phyloP scores from a whole-genome alignment of 2,888 invertebrate genomes.

The Fragum whitleyi region DNA sequence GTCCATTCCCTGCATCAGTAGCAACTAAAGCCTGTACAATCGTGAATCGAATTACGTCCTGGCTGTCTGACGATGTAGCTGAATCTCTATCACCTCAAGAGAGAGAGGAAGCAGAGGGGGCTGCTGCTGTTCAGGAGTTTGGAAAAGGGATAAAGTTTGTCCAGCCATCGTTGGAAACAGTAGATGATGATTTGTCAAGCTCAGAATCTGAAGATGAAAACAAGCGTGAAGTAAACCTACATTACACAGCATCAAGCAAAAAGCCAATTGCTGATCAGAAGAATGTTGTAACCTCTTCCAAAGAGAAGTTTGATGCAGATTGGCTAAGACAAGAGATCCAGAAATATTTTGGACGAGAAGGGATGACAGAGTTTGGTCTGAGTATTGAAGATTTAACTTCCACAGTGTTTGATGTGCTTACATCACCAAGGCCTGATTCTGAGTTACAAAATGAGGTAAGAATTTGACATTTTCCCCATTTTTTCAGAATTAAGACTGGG shows the following conservation, averaged over 20 bases:
- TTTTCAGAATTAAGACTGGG: neutral
- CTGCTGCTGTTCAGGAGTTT: slow-evolving; percentile 75
- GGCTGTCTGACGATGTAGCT: slow-evolving; percentile 78
- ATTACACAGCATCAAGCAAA: slow-evolving; percentile 59
- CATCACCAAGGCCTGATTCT: slow-evolving; percentile 78
- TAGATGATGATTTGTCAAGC: slow-evolving; percentile 70
- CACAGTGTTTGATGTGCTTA: slow-evolving; percentile 82
- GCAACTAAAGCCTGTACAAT: slow-evolving; percentile 80
- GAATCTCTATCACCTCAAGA: slow-evolving; percentile 63
- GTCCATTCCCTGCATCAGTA: slow-evolving; percentile 82
- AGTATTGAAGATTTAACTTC: slow-evolving; percentile 77
- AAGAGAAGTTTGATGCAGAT: slow-evolving; percentile 58
- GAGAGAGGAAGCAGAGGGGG: slow-evolving; percentile 75
- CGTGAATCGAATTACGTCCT: slow-evolving; percentile 74
- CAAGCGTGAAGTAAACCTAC: slow-evolving; percentile 68
- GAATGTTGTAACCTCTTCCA: neutral
- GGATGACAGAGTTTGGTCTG: slow-evolving; percentile 73
- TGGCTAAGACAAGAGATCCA: slow-evolving; percentile 73
- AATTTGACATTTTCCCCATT: neutral
- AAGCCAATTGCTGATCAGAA: slow-evolving; percentile 28
- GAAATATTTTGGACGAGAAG: slow-evolving; percentile 68
- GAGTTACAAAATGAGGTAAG: slow-evolving; percentile 84
- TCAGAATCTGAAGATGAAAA: slow-evolving; percentile 78
- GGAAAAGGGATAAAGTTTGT: slow-evolving; percentile 78
- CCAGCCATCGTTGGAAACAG: slow-evolving; percentile 17